These are phyloP conservation scores for Talpa occidentalis DNA, from an alignment of 2,113 vertebrate genomes.

Conservation along the genomic window DNA sequence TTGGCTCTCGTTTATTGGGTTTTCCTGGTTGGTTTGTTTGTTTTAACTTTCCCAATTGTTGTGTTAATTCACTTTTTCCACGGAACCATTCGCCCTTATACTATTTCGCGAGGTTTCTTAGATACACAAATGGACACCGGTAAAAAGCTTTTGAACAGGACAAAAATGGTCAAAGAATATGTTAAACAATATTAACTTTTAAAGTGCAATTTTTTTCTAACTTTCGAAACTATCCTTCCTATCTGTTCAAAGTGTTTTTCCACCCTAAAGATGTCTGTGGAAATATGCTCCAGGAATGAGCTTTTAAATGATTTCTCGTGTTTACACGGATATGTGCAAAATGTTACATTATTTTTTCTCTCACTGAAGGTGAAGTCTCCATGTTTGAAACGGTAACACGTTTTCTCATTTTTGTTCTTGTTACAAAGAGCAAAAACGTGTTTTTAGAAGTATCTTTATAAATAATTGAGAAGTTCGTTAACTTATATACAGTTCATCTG, in stretches of 20 bases:
- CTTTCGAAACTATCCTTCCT: background rate
- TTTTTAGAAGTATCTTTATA: constrained; percentile 39
- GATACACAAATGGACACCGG: constrained; percentile 18
- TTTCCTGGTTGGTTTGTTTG: background rate
- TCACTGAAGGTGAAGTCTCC: constrained; percentile 40
- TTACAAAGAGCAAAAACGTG: background rate
- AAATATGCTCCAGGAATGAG: constrained; percentile 36
- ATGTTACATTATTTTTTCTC: background rate
- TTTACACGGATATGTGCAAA: constrained; percentile 36
- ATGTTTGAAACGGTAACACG: background rate
- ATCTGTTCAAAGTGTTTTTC: constrained; percentile 42
- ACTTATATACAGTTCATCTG: background rate
- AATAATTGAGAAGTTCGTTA: constrained; percentile 28
- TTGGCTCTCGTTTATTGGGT: background rate
- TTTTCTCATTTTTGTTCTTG: constrained; percentile 47
- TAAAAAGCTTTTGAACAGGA: constrained; percentile 43
- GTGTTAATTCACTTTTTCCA: constrained; percentile 7
- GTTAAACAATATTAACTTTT: constrained; percentile 31
- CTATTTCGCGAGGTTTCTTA: constrained; percentile 27
- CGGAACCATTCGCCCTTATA: background rate
- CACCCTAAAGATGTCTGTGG: background rate
- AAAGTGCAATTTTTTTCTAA: constrained; percentile 13
- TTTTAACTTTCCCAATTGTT: background rate
- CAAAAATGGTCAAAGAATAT: background rate
- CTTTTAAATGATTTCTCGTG: constrained; percentile 31